A percentile compares a stretch with the other conserved stretches of the same genome.
Conservation (phyloP, 2,797 vertebrate genomes). For the Pseudopleuronectes americanus region DNA sequence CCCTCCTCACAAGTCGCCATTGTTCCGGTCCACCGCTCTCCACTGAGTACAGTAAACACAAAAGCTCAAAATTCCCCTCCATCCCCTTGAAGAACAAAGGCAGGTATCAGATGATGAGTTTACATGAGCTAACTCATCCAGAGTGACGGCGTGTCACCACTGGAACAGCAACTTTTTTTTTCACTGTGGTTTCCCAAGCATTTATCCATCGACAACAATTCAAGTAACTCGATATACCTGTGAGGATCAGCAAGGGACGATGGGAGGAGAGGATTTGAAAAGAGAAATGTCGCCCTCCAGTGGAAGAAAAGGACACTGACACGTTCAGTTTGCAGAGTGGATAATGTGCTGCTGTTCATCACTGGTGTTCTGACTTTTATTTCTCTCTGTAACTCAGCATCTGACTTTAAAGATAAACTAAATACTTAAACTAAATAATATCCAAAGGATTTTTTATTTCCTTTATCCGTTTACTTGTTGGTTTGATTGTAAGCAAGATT, state of each 20-base stretch:
- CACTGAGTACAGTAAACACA: conserved; percentile 54
- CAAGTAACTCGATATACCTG: conserved; percentile 40
- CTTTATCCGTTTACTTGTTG: too few relatives aligned
- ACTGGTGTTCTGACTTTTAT: conserved; percentile 13
- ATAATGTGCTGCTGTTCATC: conserved; percentile 7
- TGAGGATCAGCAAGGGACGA: conserved; percentile 28
- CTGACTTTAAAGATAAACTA: not conserved
- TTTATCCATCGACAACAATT: conserved; percentile 46
- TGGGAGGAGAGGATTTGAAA: not conserved
- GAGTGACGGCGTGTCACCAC: conserved; percentile 51
- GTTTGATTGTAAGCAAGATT: too few relatives aligned
- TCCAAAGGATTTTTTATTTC: too few relatives aligned
- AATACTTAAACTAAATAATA: too few relatives aligned
- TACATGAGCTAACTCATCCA: conserved; percentile 58
- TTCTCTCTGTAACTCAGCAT: too few relatives aligned
- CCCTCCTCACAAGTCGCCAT: conserved; percentile 68
- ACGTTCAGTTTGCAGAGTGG: not conserved
- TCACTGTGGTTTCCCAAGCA: conserved; percentile 39
- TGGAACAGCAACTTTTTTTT: conserved; percentile 39
- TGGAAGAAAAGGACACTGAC: conserved; percentile 24
- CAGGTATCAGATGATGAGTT: conserved; percentile 64
- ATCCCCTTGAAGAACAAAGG: conserved; percentile 64
- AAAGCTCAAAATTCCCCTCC: conserved; percentile 63
- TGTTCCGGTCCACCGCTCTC: conserved; percentile 66
- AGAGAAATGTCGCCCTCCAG: conserved; percentile 28